phyloP scores from a whole-genome alignment of 1,140 invertebrate genomes.

The Coelopa frigida region DNA sequence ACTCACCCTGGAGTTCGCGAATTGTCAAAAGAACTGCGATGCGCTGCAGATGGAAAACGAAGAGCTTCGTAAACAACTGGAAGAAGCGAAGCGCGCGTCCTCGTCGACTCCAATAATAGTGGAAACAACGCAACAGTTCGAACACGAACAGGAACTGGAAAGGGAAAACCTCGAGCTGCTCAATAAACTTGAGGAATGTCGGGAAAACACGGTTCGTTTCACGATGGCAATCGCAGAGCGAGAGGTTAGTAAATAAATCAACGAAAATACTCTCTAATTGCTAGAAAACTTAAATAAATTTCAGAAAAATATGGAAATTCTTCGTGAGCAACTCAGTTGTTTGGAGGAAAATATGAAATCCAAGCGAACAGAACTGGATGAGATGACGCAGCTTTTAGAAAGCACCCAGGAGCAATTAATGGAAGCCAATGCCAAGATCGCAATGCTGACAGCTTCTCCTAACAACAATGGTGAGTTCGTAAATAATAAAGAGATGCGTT shows the following conservation, averaged over 20 bases:
- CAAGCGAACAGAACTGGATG: slow-evolving; percentile 36
- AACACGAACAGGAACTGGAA: slow-evolving; percentile 21
- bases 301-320: slow-evolving; percentile 32
- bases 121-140: not conserved
- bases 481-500: not conserved
- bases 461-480: slow-evolving; percentile 24
- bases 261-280: not conserved
- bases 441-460: slow-evolving; percentile 21
- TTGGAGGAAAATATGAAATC: slow-evolving; percentile 33
- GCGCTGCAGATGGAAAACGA: slow-evolving; percentile 18
- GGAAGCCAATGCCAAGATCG: slow-evolving; percentile 36
- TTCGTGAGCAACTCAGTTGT: slow-evolving; percentile 33
- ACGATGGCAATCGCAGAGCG: slow-evolving; percentile 31
- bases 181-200: slow-evolving; percentile 31
- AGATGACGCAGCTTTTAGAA: slow-evolving; percentile 33
- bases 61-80: slow-evolving; percentile 16
- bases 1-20: slow-evolving; percentile 21
- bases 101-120: not conserved
- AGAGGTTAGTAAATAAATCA: slow-evolving; percentile 19
- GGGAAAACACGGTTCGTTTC: slow-evolving; percentile 22
- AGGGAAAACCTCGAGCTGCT: slow-evolving; percentile 30
- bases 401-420: slow-evolving; percentile 36
- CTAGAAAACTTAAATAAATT: not conserved
- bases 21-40: slow-evolving; percentile 28
- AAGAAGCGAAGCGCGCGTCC: slow-evolving; percentile 2